phyloP scores from a whole-genome alignment of 64 coral and sea anemone genomes.

The Platygyra sinensis region DNA sequence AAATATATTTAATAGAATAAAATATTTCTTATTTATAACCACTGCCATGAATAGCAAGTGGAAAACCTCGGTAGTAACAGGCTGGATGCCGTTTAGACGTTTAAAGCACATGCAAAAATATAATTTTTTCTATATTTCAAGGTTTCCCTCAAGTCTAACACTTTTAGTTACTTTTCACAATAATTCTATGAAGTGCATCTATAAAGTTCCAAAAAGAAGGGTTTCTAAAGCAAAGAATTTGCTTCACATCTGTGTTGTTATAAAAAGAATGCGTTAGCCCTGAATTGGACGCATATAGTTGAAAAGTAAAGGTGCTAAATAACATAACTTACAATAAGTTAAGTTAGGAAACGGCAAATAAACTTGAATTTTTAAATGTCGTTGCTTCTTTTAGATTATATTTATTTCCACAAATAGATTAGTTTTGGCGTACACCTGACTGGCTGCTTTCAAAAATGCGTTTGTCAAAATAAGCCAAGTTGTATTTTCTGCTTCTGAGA shows the following conservation, averaged over 20 bases:
- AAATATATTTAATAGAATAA: constrained; percentile 48
- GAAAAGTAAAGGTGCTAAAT: neutral
- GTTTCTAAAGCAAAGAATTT: neutral
- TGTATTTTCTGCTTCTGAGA: too few species aligned
- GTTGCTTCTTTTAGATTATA: neutral
- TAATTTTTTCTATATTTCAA: neutral
- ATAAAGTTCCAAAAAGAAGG: neutral
- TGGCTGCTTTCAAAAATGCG: too few species aligned
- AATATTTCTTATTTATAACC: constrained; percentile 53
- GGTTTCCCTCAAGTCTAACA: neutral
- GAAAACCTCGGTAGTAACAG: neutral
- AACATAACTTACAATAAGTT: neutral
- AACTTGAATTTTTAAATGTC: neutral
- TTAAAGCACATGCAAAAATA: neutral
- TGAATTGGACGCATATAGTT: neutral
- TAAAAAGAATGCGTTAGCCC: neutral
- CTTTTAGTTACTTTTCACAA: neutral
- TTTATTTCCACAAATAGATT: too few species aligned
- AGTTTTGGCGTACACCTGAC: too few species aligned
- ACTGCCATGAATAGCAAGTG: neutral
- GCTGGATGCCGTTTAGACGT: neutral
- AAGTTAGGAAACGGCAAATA: constrained; percentile 16
- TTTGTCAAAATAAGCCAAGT: too few species aligned
- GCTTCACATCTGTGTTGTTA: neutral
- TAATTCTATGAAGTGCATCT: neutral